Percentiles rank a stretch among this genome's conserved stretches.
These are phyloP conservation scores for Oceanodroma tethys DNA, from an alignment of 2,113 vertebrate genomes.

Conservation along the genomic window DNA sequence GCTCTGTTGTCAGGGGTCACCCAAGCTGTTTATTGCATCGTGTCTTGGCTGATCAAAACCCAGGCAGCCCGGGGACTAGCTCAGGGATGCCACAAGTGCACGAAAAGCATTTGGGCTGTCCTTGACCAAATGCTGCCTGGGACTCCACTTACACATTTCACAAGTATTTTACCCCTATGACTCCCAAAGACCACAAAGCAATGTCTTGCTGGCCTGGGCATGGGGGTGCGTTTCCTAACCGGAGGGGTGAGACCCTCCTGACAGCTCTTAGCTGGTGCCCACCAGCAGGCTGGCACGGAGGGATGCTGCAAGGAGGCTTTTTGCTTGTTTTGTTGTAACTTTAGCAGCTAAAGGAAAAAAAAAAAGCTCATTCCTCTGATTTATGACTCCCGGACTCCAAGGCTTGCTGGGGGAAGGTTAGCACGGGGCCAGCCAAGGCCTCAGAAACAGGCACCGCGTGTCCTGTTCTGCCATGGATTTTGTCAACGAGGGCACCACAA, in stretches of 20 bases:
- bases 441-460: accelerated
- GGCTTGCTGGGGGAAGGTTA: background rate
- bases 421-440: background rate
- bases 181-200: background rate
- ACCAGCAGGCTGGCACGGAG: background rate
- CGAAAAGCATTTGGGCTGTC: background rate
- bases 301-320: background rate
- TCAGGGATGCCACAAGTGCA: background rate
- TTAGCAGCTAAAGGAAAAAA: background rate
- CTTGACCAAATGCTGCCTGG: background rate
- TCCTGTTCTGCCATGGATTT: background rate
- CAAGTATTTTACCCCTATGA: background rate
- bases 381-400: background rate
- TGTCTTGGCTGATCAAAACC: background rate
- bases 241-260: background rate
- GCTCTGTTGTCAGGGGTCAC: background rate
- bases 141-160: background rate
- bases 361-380: background rate
- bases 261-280: accelerated
- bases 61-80: background rate
- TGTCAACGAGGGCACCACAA: accelerated
- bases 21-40: constrained; percentile 36
- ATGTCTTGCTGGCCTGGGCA: background rate
- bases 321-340: background rate
- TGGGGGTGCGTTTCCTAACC: accelerated